Evolutionary conservation across 2,113 vertebrate species (phyloP), one percentile per base, ranked within the genome.

Genomic region (Trachemys scripta): DNA sequence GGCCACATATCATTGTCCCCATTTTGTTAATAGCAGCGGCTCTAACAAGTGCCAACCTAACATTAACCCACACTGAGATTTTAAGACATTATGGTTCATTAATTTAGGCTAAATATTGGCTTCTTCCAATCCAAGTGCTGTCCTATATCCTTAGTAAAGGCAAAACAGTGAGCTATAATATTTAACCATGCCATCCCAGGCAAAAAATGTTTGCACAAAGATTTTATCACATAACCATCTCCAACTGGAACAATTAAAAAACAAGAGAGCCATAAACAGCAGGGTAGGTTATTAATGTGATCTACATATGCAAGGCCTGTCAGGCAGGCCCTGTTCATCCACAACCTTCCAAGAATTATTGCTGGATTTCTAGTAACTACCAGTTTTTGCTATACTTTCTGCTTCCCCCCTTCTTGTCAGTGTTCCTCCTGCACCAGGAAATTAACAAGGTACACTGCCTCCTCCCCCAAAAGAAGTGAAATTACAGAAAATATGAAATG

Each of bases 21-120:
- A 42, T 20, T 85, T 94, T 96, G 96, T 97, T 95, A 96, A 96
- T 96, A 97, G 92, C 96, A 95, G 89, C 95, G 78, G 82, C 88
- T 96, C 97, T 96, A 96, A 96, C 92, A 96, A 96, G 94, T 97
- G 95, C 95, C 96, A 96, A 89, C 80, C 96, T 95, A 95, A 96
- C 94, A 96, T 94, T 96, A 97, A 87, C 89, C 92, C 95, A 92
- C 96, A 94, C 95, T 92, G 90, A 85, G 85, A 95, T 96, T 95
- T 96, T 94, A 96, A 96, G 90, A 97, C 92, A 95, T 94, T 92
- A 93, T 1, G 27, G 83, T 93, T 96, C 95, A 96, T 95, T 95
- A 95, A 96, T 95, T 92, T 95, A 97, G 82, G 92, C 96, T 97
- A 96, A 96, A 93, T 95, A 90, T 53, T 95, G 72, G 62, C 89